Evolutionary conservation across 2,888 invertebrate genomes (phyloP), one percentile per base, ranked within the genome.

Genomic region (Unio pictorum): DNA sequence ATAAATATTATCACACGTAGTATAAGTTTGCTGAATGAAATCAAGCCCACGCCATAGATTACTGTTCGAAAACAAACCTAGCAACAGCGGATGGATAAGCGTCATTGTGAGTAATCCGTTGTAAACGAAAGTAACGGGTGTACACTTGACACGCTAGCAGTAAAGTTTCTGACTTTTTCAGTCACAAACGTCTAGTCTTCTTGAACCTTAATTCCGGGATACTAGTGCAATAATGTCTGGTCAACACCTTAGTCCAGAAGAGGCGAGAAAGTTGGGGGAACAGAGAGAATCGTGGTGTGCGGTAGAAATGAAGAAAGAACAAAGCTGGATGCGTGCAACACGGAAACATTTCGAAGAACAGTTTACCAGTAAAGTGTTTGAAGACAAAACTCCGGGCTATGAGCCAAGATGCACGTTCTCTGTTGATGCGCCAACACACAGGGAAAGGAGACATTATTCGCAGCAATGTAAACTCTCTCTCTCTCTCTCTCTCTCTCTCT

Each of bases 271-370:
- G 34, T 61, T 84, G 8, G 82, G 83, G n/a, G 82, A 85, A 55
- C 56, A 75, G 17, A 77, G 86, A 55, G 88, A 88, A 67, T 82
- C 87, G 2, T 87, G 88, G 87, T 88, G 88, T 74, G 81, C 85
- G 1, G 87, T 88, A 30, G 88, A 87, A 67, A 73, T 76, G 76
- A 82, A 82, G 73, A 88, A 87, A 70, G 87, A 88, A 69, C 82
- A 86, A 65, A 84, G 76, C 67, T 88, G 86, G 85, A 84, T 85
- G 71, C 75, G 87, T 56, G 82, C 83, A 61, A 75, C 80, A 45
- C 71, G 87, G 56, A 75, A 79, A 69, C 87, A 88, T 71, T 68
- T 74, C 62, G 69, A 76, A 54, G 64, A 76, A 17, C 81, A 82
- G 54, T 78, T 84, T 65, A 69, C 66, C 15, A 86, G 84, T 69